Conservation (phyloP, 1,140 invertebrate species). For the Drosophila pectinifera region DNA sequence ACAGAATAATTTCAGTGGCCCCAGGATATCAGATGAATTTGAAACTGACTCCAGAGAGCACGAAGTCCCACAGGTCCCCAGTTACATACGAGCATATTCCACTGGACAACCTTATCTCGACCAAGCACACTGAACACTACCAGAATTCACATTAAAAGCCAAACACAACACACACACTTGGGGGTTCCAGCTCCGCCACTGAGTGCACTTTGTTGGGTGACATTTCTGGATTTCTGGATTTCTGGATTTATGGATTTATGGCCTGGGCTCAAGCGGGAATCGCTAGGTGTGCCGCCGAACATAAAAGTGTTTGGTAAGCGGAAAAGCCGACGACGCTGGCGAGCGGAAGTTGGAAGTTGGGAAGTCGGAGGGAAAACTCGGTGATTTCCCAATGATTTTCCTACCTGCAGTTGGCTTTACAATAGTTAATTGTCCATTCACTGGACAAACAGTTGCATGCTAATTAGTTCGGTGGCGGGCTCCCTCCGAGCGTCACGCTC, state of each 20-base stretch:
- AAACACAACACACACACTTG: slow-evolving; percentile 3
- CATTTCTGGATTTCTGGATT: slow-evolving; percentile 31
- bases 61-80: no score
- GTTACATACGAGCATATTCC: no score
- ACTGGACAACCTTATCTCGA: background rate
- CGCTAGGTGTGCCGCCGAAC: slow-evolving; percentile 3
- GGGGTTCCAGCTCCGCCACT: background rate
- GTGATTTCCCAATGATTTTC: slow-evolving; percentile 18
- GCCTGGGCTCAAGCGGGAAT: background rate
- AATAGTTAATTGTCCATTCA: slow-evolving; percentile 26
- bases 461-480: slow-evolving; percentile 45
- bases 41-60: no score
- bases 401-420: background rate
- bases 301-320: slow-evolving; percentile 64
- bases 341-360: slow-evolving; percentile 26
- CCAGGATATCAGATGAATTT: no score
- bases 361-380: background rate
- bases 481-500: slow-evolving; percentile 39
- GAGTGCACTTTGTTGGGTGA: slow-evolving; percentile 18
- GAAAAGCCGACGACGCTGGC: slow-evolving; percentile 51
- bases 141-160: background rate
- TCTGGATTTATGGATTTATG: slow-evolving; percentile 16
- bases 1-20: no score
- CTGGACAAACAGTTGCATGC: slow-evolving; percentile 63
- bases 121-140: background rate